A percentile compares a stretch with the other conserved stretches of the same genome.
These are phyloP conservation scores for Drosophila anceps DNA, from an alignment of 2,888 invertebrate genomes.

Conservation along the genomic window DNA sequence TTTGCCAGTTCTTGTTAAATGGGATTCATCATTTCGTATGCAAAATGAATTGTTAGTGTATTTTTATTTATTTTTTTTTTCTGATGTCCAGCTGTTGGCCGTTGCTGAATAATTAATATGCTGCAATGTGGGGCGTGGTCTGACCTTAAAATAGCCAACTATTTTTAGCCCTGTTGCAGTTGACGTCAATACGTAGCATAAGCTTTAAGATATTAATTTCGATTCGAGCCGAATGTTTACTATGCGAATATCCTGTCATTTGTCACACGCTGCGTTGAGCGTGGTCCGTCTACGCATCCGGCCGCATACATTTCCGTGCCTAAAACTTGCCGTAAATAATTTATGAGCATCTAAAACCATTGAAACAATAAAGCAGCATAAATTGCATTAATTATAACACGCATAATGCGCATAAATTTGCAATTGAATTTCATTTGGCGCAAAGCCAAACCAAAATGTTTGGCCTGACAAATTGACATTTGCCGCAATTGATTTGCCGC, in stretches of 20 bases:
- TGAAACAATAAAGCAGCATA: slow-evolving; percentile 30
- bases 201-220: not conserved
- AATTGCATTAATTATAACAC: slow-evolving; percentile 52
- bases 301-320: slow-evolving; percentile 35
- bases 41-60: slow-evolving; percentile 33
- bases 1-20: slow-evolving; percentile 15
- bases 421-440: slow-evolving; percentile 12
- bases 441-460: slow-evolving; percentile 10
- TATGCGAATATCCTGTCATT: slow-evolving; percentile 44
- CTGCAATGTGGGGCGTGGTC: slow-evolving; percentile 23
- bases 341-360: slow-evolving; percentile 8
- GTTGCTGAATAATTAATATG: slow-evolving; percentile 41
- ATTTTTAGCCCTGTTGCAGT: slow-evolving; percentile 26
- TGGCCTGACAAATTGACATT: not conserved
- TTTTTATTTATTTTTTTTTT: slow-evolving; percentile 19
- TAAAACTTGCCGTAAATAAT: slow-evolving; percentile 48
- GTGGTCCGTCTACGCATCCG: slow-evolving; percentile 40
- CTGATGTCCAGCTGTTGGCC: slow-evolving; percentile 24
- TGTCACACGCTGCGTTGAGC: slow-evolving; percentile 16
- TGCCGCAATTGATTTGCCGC: not conserved
- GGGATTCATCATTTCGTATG: slow-evolving; percentile 39
- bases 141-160: slow-evolving; percentile 21
- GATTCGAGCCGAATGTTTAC: not conserved
- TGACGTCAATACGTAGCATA: slow-evolving; percentile 36
- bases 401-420: slow-evolving; percentile 23